phyloP scores from a whole-genome alignment of 2,113 vertebrate genomes.

The Mobula birostris region DNA sequence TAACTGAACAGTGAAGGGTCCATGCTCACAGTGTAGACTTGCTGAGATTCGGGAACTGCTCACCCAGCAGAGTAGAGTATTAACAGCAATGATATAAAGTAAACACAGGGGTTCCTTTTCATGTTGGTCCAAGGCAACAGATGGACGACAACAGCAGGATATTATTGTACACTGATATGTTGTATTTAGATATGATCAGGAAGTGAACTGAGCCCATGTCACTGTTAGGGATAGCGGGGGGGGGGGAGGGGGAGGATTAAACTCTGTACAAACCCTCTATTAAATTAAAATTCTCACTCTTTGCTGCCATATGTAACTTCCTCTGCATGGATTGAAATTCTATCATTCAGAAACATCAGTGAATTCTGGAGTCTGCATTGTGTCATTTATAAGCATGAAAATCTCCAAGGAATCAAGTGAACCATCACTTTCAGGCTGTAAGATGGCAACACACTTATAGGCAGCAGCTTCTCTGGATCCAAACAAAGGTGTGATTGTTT shows the following conservation, averaged over 20 bases:
- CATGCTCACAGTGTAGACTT: not conserved
- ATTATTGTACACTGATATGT: slow-evolving; percentile 36
- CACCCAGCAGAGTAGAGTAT: not conserved
- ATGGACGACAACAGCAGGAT: slow-evolving; percentile 35
- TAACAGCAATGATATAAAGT: slow-evolving; percentile 29
- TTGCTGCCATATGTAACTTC: not conserved
- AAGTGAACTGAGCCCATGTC: slow-evolving; percentile 33
- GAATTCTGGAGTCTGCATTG: not conserved
- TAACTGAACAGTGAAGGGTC: not conserved
- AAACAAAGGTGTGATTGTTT: too few relatives aligned
- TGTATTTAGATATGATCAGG: slow-evolving; percentile 36
- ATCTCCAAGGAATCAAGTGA: too few relatives aligned
- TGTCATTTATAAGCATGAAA: not conserved
- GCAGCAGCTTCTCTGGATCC: too few relatives aligned
- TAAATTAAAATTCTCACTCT: slow-evolving; percentile 8
- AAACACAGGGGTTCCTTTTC: slow-evolving; percentile 35
- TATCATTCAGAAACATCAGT: not conserved
- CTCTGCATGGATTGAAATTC: not conserved
- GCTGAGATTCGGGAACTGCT: slow-evolving; percentile 2
- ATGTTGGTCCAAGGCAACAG: slow-evolving; percentile 32
- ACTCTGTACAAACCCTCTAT: slow-evolving; percentile 21
- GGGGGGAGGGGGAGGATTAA: slow-evolving; percentile 19
- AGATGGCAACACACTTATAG: too few relatives aligned
- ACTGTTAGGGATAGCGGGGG: slow-evolving; percentile 13
- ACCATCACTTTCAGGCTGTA: too few relatives aligned